Evolutionary conservation across 2,888 invertebrate species (phyloP).

Genomic region (Epinotia brunnichana): DNA sequence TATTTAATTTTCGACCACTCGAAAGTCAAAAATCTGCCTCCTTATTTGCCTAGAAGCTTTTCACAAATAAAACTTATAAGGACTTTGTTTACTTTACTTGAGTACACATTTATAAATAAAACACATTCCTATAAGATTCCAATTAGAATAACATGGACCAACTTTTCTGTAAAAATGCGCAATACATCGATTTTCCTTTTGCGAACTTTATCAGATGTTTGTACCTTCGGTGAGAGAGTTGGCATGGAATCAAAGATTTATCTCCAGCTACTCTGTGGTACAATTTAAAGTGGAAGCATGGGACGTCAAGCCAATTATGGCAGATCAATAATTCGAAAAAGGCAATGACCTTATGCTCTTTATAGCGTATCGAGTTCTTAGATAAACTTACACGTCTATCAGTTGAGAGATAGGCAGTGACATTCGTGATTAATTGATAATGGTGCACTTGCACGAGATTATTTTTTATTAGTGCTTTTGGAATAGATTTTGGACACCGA

Average conservation of each 20-base stretch:
- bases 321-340: slow-evolving; percentile 17
- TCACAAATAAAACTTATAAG: no score
- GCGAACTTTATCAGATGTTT: slow-evolving; percentile 18
- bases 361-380: slow-evolving; percentile 17
- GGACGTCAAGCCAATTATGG: slow-evolving; percentile 25
- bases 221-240: slow-evolving; percentile 19
- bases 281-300: slow-evolving; percentile 19
- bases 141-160: background rate
- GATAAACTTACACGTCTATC: slow-evolving; percentile 31
- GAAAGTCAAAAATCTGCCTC: no score
- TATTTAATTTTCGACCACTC: no score
- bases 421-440: slow-evolving; percentile 20
- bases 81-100: no score
- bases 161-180: background rate
- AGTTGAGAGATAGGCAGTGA: slow-evolving; percentile 22
- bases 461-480: background rate
- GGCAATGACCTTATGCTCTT: slow-evolving; percentile 37
- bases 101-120: no score
- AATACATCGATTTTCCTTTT: slow-evolving; percentile 6
- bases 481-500: background rate
- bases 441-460: background rate
- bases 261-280: slow-evolving; percentile 15
- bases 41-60: no score
- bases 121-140: background rate
- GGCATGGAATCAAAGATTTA: slow-evolving; percentile 39